Evolutionary conservation across 2,797 vertebrate genomes (phyloP).

Genomic region (Rhynchonycteris naso): DNA sequence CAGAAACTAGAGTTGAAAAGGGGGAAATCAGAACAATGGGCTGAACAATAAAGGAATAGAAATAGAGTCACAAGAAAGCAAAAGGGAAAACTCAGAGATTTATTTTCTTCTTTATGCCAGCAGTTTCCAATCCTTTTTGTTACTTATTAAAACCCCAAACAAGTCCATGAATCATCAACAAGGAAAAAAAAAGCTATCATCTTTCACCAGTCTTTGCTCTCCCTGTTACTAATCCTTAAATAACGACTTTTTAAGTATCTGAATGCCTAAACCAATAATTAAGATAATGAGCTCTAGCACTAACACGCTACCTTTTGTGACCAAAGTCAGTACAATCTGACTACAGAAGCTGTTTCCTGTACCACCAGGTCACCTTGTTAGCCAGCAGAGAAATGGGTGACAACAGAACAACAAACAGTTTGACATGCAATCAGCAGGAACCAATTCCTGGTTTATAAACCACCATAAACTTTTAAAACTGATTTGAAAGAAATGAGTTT

Average conservation of each 20-base stretch:
- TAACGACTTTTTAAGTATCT: constrained; percentile 65
- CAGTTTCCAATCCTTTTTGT: constrained; percentile 28
- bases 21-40: not conserved
- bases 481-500: constrained; percentile 18
- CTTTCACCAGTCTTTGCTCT: not conserved
- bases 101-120: not conserved
- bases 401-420: not conserved
- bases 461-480: constrained; percentile 17
- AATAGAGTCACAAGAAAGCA: not conserved
- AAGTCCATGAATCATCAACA: constrained; percentile 57
- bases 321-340: not conserved
- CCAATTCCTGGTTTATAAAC: not conserved
- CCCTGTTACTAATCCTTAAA: constrained; percentile 60
- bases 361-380: not conserved
- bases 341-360: not conserved
- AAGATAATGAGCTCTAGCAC: constrained; percentile 4
- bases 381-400: not conserved
- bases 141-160: constrained; percentile 68
- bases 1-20: not conserved
- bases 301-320: not conserved
- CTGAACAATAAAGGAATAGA: not conserved
- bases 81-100: not conserved
- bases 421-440: not conserved
- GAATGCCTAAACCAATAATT: not conserved
- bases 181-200: not conserved